Evolutionary conservation across 30 jellyfish, hydroid and myxozoan species (phyloP), one percentile per base, ranked within the genome.

Genomic region (Phacellophora camtschatica): DNA sequence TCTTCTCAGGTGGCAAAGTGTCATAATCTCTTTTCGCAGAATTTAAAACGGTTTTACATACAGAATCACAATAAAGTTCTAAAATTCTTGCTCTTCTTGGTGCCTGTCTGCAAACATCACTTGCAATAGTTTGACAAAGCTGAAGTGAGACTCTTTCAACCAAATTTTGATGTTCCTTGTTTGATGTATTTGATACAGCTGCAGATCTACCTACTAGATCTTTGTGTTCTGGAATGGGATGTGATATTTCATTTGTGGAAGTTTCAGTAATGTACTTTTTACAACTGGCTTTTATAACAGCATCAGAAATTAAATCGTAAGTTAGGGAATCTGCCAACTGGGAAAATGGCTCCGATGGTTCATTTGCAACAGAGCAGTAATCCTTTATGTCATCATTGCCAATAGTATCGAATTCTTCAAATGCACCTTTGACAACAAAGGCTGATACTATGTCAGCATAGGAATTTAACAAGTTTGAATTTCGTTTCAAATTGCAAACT

Each of bases 71-170:
- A 23, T 23, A 15, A 28, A 24, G 27, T 23, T 73, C 86, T n/a
- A 73, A 31, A 23, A 50, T 42, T 8, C 61, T 50, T 5, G 74
- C 86, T 7, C 43, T 39, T 22, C 42, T 73, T 33, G 86, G 72
- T 5, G 86, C 86, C 51, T 53, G 64, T 48, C 74, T 49, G 35
- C 86, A 73, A 4, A 73, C 74, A 73, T 55, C 72, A 16, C 15
- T 35, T 53, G 74, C 86, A 31, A 73, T 33, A 3, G 86, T 62
- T 39, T 73, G 62, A 51, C 86, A 73, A 22, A 73, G 34, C 2
- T 61, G 64, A 4, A 53, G 12, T 3, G 86, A 51, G 5, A 73
- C 58, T 20, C 13, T 73, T 31, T 31, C 54, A 18, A 48, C 23
- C 12, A 61, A 61, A 11, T 61, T 35, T 28, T 46, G 50, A 11